Evolutionary conservation across 2,113 vertebrate species (phyloP).

Genomic region (Nerophis ophidion): DNA sequence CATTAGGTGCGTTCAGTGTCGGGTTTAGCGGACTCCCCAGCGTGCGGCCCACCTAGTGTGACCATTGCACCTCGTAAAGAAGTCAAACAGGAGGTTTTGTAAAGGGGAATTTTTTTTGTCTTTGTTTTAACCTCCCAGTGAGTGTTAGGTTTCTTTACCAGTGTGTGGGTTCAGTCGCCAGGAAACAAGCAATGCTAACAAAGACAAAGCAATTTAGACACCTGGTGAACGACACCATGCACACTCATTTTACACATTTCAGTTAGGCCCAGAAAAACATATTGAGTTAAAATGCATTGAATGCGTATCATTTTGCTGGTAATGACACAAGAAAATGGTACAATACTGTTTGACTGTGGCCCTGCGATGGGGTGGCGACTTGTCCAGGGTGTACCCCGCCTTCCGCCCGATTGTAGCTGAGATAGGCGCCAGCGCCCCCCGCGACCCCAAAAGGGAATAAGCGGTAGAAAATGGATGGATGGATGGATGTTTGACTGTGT

Average conservation of each 20-base stretch:
- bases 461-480: too few relatives aligned
- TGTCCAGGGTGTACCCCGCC: too few relatives aligned
- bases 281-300: too few relatives aligned
- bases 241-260: background rate
- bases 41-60: conserved; percentile 65
- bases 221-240: conserved; percentile 45
- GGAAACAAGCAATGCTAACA: conserved; percentile 51
- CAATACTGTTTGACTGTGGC: too few relatives aligned
- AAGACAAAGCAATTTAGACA: conserved; percentile 55
- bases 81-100: conserved; percentile 47
- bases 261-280: too few relatives aligned
- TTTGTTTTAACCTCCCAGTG: conserved; percentile 26
- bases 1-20: conserved; percentile 57
- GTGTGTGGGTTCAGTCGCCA: conserved; percentile 48
- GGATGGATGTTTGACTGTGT: too few relatives aligned
- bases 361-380: too few relatives aligned
- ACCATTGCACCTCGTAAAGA: conserved; percentile 65
- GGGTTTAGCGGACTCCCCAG: conserved; percentile 60
- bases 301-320: too few relatives aligned
- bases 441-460: too few relatives aligned
- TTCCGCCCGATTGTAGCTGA: too few relatives aligned
- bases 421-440: too few relatives aligned
- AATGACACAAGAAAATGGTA: too few relatives aligned
- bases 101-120: conserved; percentile 27
- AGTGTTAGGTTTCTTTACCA: conserved; percentile 64